Evolutionary conservation across 2,888 invertebrate genomes (phyloP), one percentile per base, ranked within the genome.

Genomic region (Drosophila emarginata): DNA sequence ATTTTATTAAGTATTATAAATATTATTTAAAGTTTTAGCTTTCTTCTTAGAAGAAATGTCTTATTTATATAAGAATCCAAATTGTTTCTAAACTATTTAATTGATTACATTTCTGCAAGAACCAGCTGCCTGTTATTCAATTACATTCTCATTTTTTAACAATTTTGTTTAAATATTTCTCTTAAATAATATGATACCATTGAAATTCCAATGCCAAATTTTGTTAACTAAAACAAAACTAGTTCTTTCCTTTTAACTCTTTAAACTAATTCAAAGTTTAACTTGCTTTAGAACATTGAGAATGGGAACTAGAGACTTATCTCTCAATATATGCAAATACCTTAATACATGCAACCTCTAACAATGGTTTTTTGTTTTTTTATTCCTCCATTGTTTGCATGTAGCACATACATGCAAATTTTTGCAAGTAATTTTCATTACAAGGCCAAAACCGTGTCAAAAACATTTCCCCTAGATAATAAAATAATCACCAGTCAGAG

Each of bases 331-430:
- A 69, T 62, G 59, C 67, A 62, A 79, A 65, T 79, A 70, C 63
- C 61, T 4, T 36, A 15, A 26, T 39, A 14, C 39, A 36, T 26
- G 40, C 50, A 72, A 69, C 52, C 53, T 28, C 36, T 32, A 37
- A 63, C 23, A 64, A 74, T 57, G 64, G 67, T 63, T 63, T 58
- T 61, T 63, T 63, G 56, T 61, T 63, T 63, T 56, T 61, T 66
- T 74, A 32, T 11, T 9, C 32, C 54, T 23, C 79, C 69, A 84
- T 76, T 87, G 80, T 78, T 61, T 74, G 11, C 11, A 11, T 21
- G 18, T 45, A n/a, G n/a, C n/a, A 15, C 15, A 18, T 59, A 67
- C 81, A 80, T 87, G 85, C 79, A 74, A 84, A 80, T 69, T 62
- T 64, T 59, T 68, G 71, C 64, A 73, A 73, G 62, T 79, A 65